Percentiles rank a stretch among this genome's conserved stretches.
phyloP scores from a whole-genome alignment of 2,113 vertebrate species.

The Myiozetetes cayanensis region DNA sequence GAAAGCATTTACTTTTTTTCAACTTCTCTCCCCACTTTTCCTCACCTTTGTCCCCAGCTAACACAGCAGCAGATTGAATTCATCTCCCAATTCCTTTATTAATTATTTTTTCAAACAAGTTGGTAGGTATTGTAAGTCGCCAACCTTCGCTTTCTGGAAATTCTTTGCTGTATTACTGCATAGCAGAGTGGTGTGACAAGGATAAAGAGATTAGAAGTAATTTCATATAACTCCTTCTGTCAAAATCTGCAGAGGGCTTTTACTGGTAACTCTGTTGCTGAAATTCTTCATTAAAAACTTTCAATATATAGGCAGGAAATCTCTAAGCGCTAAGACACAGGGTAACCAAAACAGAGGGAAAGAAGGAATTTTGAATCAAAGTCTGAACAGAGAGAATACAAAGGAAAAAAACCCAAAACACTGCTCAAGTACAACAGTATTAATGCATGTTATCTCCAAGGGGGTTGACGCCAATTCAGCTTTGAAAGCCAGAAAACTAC shows the following conservation, averaged over 20 bases:
- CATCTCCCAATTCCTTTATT: not conserved
- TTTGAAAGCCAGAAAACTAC: not conserved
- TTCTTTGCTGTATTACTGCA: constrained; percentile 84
- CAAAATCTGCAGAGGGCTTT: constrained; percentile 39
- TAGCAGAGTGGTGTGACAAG: constrained; percentile 78
- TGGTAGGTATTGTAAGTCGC: constrained; percentile 31
- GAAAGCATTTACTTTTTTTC: not conserved
- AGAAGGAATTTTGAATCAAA: not conserved
- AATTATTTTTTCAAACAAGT: constrained; percentile 5
- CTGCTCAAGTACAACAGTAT: not conserved
- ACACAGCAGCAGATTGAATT: not conserved
- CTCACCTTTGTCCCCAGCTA: not conserved
- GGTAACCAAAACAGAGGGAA: not conserved
- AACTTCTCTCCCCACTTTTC: not conserved
- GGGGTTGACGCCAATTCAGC: not conserved
- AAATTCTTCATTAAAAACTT: constrained; percentile 40
- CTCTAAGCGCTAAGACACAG: constrained; percentile 8
- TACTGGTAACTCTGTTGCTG: not conserved
- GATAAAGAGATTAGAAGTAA: constrained; percentile 79
- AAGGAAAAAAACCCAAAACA: not conserved
- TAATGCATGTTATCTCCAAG: not conserved
- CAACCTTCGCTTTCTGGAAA: constrained; percentile 70
- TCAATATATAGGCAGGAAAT: not conserved
- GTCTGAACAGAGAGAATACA: not conserved
- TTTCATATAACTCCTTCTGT: constrained; percentile 72